Percentiles rank a stretch among this genome's conserved stretches.
Evolutionary conservation across 2,797 vertebrate genomes (phyloP).

Genomic region (Pseudomugil gertrudae): DNA sequence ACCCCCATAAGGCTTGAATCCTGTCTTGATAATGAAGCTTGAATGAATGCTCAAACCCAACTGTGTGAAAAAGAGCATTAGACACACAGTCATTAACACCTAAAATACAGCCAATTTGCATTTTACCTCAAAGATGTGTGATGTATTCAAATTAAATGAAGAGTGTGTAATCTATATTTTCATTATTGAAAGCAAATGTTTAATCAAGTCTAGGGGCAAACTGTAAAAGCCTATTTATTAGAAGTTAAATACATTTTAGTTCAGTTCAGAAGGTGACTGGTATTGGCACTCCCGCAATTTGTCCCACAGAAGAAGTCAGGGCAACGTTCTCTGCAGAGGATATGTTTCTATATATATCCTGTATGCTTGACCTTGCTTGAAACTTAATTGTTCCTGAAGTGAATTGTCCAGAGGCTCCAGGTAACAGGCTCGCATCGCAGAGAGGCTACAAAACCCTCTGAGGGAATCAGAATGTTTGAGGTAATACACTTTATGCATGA

Average conservation of each 20-base stretch:
- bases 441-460: no score
- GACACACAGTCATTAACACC: background rate
- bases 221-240: background rate
- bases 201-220: background rate
- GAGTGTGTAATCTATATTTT: background rate
- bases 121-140: background rate
- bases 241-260: background rate
- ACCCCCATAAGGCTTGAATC: slow-evolving; percentile 15
- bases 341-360: background rate
- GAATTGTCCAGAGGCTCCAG: background rate
- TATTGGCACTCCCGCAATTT: background rate
- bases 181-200: background rate
- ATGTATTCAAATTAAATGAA: background rate
- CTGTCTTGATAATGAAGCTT: slow-evolving; percentile 25
- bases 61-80: slow-evolving; percentile 28
- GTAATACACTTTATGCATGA: no score
- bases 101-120: background rate
- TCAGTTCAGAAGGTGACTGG: background rate
- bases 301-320: background rate
- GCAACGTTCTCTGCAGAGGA: background rate
- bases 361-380: background rate
- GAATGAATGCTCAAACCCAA: slow-evolving; percentile 29
- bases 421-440: no score
- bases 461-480: no score
- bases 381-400: background rate